Conservation (phyloP, 2,888 invertebrate species). For the Stegana nigrithorax region DNA sequence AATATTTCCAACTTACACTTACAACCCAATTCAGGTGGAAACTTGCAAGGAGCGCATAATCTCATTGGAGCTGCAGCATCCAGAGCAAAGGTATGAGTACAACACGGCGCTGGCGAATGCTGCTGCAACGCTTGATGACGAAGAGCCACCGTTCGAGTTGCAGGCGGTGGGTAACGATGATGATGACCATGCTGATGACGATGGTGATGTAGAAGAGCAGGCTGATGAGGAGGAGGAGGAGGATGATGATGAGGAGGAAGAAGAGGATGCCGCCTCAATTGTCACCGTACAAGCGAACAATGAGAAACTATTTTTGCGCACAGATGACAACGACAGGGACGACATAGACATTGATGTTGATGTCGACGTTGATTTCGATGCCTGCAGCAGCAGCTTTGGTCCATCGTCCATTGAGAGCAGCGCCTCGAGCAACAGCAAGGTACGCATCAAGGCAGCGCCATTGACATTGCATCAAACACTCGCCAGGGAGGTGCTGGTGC, state of each 20-base stretch:
- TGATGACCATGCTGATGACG: conserved; percentile 55
- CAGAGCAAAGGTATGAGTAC: conserved; percentile 35
- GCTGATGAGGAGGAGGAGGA: conserved; percentile 58
- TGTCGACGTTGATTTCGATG: conserved; percentile 32
- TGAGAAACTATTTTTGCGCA: conserved; percentile 66
- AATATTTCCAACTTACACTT: conserved; percentile 51
- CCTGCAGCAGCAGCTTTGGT: conserved; percentile 43
- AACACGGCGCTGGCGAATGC: conserved; percentile 71
- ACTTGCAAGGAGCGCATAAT: conserved; percentile 92
- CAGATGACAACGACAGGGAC: conserved; percentile 53
- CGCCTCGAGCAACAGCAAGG: conserved; percentile 56
- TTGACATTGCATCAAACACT: conserved; percentile 62
- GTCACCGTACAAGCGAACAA: conserved; percentile 69
- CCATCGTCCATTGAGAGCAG: conserved; percentile 59
- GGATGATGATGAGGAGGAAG: conserved; percentile 69
- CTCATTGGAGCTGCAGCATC: conserved; percentile 83
- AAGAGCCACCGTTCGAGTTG: conserved; percentile 44
- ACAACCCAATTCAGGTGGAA: conserved; percentile 75
- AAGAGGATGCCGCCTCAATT: conserved; percentile 71
- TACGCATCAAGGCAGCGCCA: conserved; percentile 55
- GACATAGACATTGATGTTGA: no score
- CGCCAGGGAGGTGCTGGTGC: conserved; percentile 48
- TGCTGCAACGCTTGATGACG: conserved; percentile 44
- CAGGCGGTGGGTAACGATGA: conserved; percentile 27
- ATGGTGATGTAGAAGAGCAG: no score